Evolutionary conservation across 2,888 invertebrate genomes (phyloP), one percentile per base, ranked within the genome.

Genomic region (Spialia ferax): DNA sequence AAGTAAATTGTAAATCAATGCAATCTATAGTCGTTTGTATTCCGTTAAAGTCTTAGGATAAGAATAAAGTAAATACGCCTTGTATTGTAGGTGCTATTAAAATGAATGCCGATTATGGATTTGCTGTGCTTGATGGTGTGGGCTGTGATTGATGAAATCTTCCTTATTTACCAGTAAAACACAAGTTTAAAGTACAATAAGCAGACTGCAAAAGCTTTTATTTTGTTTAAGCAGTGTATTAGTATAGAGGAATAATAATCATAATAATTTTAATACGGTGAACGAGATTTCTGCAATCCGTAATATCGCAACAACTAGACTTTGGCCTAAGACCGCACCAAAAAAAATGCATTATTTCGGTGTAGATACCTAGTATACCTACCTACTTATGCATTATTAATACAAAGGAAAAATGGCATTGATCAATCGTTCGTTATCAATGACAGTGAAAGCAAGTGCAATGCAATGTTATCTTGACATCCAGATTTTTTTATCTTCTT

Each of bases 1-100:
- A 60, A 66, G 38, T 54, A 42, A 66, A 66, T 66, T 66, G 60
- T 54, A 60, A 66, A 60, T 60, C 60, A 60, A 60, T 65, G 23
- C 64, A 57, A 63, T 1, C 50, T 45, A 42, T 45, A 20, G 20
- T 15, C 20, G 13, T 50, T 50, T 20, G 20, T 54, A 66, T 66
- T 60, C 66, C 22, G 52, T 32, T 32, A 54, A 26, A 42, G 60
- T 54, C 18, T 35, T 4, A 42, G 22, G 29, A 60, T 54, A 54
- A 52, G 60, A 66, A 66, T 66, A 60, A 60, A 66, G 45, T 52
- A 38, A 13, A 4, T 38, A 38, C 13, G 11, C n/a, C n/a, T 45
- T 59, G n/a, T 15, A 60, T 38, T 65, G 57, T 59, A 57, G 23
- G 50, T 64, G 6, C 48, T 56, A 35, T 50, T 23, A 50, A 50